A percentile compares a stretch with the other conserved stretches of the same genome.
These are phyloP conservation scores for Sebastiscus albofasciatus DNA, from an alignment of 2,797 vertebrate species.

Conservation along the genomic window DNA sequence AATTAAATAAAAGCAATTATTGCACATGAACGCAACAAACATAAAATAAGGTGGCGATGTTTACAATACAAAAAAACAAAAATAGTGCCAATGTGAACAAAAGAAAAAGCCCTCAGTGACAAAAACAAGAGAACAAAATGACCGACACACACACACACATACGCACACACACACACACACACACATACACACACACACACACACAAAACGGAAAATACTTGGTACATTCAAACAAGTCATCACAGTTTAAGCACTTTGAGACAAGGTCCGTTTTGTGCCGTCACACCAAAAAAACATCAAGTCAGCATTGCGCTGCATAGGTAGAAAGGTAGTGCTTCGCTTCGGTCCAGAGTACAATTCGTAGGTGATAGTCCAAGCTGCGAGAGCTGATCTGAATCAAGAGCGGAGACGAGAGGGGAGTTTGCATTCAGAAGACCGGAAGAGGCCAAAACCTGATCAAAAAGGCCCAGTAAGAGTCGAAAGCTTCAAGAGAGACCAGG, in stretches of 20 bases:
- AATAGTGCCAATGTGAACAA: slow-evolving; percentile 66
- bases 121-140: slow-evolving; percentile 46
- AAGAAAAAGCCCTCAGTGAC: slow-evolving; percentile 58
- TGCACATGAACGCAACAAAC: slow-evolving; percentile 75
- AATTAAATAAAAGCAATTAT: slow-evolving; percentile 79
- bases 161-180: slow-evolving; percentile 81
- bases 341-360: slow-evolving; percentile 57
- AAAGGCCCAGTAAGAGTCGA: slow-evolving; percentile 21
- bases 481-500: slow-evolving; percentile 38
- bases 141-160: slow-evolving; percentile 80
- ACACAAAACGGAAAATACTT: slow-evolving; percentile 51
- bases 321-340: slow-evolving; percentile 77
- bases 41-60: slow-evolving; percentile 68
- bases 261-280: slow-evolving; percentile 72
- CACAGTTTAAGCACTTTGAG: slow-evolving; percentile 80
- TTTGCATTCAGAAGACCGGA: slow-evolving; percentile 56
- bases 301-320: slow-evolving; percentile 80
- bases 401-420: slow-evolving; percentile 19
- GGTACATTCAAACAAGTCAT: slow-evolving; percentile 83
- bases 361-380: slow-evolving; percentile 50
- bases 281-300: slow-evolving; percentile 68
- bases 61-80: slow-evolving; percentile 54
- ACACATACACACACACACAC: slow-evolving; percentile 78
- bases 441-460: slow-evolving; percentile 20
- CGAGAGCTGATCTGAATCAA: slow-evolving; percentile 38